phyloP scores from a whole-genome alignment of 2,888 invertebrate genomes.

The Scotopteryx bipunctaria region DNA sequence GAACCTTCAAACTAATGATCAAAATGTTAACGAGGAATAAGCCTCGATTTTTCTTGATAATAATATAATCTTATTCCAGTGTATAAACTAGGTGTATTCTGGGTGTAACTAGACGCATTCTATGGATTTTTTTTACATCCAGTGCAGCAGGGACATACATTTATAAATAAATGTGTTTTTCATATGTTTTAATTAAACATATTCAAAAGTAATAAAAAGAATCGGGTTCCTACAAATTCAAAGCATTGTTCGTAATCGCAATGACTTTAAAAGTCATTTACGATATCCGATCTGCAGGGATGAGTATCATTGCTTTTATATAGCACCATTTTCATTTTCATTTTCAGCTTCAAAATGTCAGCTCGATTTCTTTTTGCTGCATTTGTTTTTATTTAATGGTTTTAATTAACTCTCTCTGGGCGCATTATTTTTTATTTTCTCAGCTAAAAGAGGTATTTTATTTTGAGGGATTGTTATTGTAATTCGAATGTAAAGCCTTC shows the following conservation, averaged over 20 bases:
- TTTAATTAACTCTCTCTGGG: slow-evolving; percentile 33
- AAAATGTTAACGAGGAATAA: too few relatives aligned
- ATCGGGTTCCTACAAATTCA: background rate
- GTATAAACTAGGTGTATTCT: too few relatives aligned
- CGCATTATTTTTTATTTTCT: slow-evolving; percentile 33
- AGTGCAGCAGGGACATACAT: too few relatives aligned
- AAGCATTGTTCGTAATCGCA: slow-evolving; percentile 12
- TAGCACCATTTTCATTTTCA: slow-evolving; percentile 24
- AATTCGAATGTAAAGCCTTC: slow-evolving; percentile 14
- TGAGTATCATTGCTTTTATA: slow-evolving; percentile 31
- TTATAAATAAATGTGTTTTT: too few relatives aligned
- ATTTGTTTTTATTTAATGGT: slow-evolving; percentile 37
- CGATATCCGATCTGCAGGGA: slow-evolving; percentile 22
- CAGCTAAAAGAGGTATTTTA: slow-evolving; percentile 12
- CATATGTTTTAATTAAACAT: too few relatives aligned
- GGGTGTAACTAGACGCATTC: too few relatives aligned
- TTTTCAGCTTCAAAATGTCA: slow-evolving; percentile 29
- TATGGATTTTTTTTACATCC: too few relatives aligned
- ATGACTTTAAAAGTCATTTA: slow-evolving; percentile 40
- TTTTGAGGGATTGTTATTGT: slow-evolving; percentile 20
- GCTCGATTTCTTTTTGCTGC: slow-evolving; percentile 32
- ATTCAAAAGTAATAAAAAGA: too few relatives aligned
- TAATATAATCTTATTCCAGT: too few relatives aligned
- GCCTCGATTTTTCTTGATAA: too few relatives aligned
- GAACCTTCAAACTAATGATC: too few relatives aligned